Base-by-base conservation (phyloP, 1,140 invertebrate species). In the Papilio helenus region DNA sequence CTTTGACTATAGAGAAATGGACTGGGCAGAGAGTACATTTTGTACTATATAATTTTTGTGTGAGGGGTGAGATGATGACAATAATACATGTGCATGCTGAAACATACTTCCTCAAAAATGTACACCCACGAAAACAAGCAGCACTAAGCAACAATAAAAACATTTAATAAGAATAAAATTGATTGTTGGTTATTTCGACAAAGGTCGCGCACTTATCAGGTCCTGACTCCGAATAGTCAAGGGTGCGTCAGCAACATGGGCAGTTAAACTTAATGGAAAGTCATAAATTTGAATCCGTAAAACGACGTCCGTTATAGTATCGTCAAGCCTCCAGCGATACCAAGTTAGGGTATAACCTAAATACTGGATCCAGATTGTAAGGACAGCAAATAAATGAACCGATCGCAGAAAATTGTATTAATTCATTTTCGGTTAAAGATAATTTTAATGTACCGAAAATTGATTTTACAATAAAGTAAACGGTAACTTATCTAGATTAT, bases 341-440 rank as follows among this genome's bases (percentile, higher is more conserved):
- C 79, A 76, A 74, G 82, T 91, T 87, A 88, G 88, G 89, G 80
- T 79, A 86, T 89, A 89, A 87, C 86, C 88, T 84, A 85, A 84
- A 90, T 90, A 88, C 89, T 89, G 61, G 80, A 79, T 81, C 74
- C 16, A 10, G 83, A 86, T 80, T 29, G 83, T 85, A 83, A 18
- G 10, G 85, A 82, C 61, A 82, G 83, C 84, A 87, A 79, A 83
- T 61, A 68, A 82, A 80, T 55, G 42, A 14, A 74, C 39, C 8
- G 7, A 44, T 16, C 72, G 39, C 4, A 3, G 44, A 73, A 74
- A 44, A 49, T 7, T 8, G 23, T 46, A 73, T 49, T 49, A 73
- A 74, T 51, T 51, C 12, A 74, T 10, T 74, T 74, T 49, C n/a
- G 12, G 10, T 5, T 12, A 14, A 23, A 26, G 72, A 74, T 74